A percentile compares a stretch with the other conserved stretches of the same genome.
phyloP scores from a whole-genome alignment of 2,888 invertebrate species.

The Pseudeuparius sepicola region DNA sequence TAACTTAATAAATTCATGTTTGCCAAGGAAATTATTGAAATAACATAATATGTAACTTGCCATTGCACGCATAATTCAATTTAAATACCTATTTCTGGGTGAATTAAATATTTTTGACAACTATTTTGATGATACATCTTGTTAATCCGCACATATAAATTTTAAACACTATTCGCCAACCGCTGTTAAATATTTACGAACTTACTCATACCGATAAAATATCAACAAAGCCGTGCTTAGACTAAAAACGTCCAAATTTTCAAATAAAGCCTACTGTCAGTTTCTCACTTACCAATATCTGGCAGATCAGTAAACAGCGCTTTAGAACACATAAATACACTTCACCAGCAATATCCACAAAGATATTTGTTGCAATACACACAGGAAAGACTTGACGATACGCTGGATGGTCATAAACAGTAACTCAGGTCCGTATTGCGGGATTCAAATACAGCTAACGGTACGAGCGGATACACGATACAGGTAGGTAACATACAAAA shows the following conservation, averaged over 20 bases:
- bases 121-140: constrained; percentile 7
- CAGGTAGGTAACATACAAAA: too few species aligned
- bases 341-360: constrained; percentile 23
- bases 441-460: constrained; percentile 16
- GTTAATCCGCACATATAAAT: constrained; percentile 9
- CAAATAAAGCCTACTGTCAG: too few species aligned
- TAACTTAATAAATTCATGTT: too few species aligned
- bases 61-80: too few species aligned
- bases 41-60: too few species aligned
- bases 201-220: too few species aligned
- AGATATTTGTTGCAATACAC: constrained; percentile 31
- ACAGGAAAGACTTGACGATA: constrained; percentile 36
- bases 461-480: constrained; percentile 6
- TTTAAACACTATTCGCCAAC: too few species aligned
- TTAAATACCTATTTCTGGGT: too few species aligned
- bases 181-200: constrained; percentile 12
- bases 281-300: constrained; percentile 32
- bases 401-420: constrained; percentile 50
- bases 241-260: too few species aligned
- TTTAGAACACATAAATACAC: constrained; percentile 34
- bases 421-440: constrained; percentile 42
- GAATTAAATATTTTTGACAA: too few species aligned
- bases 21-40: too few species aligned
- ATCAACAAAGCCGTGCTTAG: too few species aligned
- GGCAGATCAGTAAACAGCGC: constrained; percentile 32